Evolutionary conservation across 2,888 invertebrate species (phyloP).

Genomic region (Standfussiana lucernea): DNA sequence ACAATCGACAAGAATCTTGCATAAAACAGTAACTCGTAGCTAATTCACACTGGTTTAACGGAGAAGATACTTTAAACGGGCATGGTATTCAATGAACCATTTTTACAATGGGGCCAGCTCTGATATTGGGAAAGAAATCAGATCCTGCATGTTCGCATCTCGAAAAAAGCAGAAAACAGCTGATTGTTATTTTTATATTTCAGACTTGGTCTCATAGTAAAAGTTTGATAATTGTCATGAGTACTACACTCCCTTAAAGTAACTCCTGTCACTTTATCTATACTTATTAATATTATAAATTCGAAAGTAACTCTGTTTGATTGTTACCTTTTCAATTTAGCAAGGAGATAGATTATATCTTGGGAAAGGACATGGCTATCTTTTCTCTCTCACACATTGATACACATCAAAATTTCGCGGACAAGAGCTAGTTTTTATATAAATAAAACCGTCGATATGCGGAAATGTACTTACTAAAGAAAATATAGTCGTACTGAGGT

Average conservation of each 20-base stretch:
- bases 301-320: no score
- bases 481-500: conserved; percentile 5
- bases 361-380: no score
- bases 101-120: not conserved
- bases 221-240: not conserved
- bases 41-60: not conserved
- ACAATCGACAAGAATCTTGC: not conserved
- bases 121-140: not conserved
- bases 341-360: no score
- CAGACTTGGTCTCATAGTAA: not conserved
- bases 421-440: no score
- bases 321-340: no score
- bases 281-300: no score
- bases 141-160: not conserved
- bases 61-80: not conserved
- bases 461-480: conserved; percentile 6
- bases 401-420: no score
- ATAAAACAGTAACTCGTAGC: not conserved
- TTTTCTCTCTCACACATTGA: no score
- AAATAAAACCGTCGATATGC: not conserved
- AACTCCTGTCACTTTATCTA: not conserved
- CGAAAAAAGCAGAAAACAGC: not conserved
- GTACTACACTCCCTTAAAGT: not conserved
- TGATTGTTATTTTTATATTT: not conserved
- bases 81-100: not conserved